Conservation (phyloP, 2,888 invertebrate genomes). For the Caenorhabditis sulstoni region DNA sequence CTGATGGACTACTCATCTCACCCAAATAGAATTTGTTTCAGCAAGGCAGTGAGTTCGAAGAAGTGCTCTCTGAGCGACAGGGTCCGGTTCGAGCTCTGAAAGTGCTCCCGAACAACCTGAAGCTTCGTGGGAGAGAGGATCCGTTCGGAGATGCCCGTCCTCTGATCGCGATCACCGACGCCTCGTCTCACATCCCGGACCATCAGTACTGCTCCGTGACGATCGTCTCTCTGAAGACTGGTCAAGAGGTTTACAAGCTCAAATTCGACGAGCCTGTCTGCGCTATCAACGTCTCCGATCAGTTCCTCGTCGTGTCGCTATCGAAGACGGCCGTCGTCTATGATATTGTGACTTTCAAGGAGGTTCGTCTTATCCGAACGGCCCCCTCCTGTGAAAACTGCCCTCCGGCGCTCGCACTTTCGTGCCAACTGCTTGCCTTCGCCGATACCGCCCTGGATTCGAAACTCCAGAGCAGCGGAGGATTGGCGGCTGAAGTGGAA, state of each 20-base stretch:
- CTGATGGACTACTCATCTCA: no score
- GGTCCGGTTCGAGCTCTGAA: conserved; percentile 90
- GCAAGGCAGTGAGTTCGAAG: conserved; percentile 94
- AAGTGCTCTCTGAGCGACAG: conserved; percentile 94
- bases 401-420: conserved; percentile 70
- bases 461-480: conserved; percentile 75
- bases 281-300: conserved; percentile 80
- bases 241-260: conserved; percentile 81
- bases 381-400: conserved; percentile 66
- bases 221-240: conserved; percentile 81
- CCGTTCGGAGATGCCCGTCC: conserved; percentile 63
- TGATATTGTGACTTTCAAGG: conserved; percentile 77
- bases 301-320: conserved; percentile 70
- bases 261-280: conserved; percentile 81
- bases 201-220: conserved; percentile 81
- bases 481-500: conserved; percentile 62
- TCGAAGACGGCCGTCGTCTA: conserved; percentile 81
- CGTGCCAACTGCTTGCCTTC: conserved; percentile 73
- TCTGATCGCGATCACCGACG: conserved; percentile 77
- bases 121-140: conserved; percentile 23
- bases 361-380: conserved; percentile 64
- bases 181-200: conserved; percentile 71
- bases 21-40: conserved; percentile 81
- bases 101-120: conserved; percentile 76
- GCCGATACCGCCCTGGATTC: conserved; percentile 80